Percentiles rank a stretch among this genome's conserved stretches.
phyloP scores from a whole-genome alignment of 2,113 vertebrate species.

The Boleophthalmus pectinirostris region DNA sequence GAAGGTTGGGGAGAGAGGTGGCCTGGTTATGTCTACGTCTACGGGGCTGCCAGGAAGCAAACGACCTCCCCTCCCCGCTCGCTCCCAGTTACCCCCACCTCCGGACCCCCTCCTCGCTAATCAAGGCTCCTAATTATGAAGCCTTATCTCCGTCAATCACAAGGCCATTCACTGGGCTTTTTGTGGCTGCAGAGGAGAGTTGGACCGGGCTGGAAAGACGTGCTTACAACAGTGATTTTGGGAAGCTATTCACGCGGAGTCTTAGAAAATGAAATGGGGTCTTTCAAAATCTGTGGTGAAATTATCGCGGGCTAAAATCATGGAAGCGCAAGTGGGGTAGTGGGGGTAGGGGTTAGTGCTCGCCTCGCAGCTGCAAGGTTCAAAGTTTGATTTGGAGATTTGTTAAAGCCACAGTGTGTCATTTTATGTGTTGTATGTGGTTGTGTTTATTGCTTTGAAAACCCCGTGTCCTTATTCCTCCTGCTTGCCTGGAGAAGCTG shows the following conservation, averaged over 20 bases:
- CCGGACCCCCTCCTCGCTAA: conserved; percentile 55
- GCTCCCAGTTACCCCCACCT: conserved; percentile 52
- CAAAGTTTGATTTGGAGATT: not conserved
- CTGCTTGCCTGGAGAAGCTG: too few species aligned
- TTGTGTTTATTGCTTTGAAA: too few species aligned
- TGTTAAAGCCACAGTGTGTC: too few species aligned
- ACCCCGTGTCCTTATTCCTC: too few species aligned
- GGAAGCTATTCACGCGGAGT: not conserved
- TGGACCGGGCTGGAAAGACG: conserved; percentile 3
- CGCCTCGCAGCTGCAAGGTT: too few species aligned
- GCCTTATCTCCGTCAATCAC: conserved; percentile 74
- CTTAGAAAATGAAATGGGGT: conserved; percentile 12
- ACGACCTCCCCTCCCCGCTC: conserved; percentile 55
- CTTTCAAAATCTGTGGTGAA: not conserved
- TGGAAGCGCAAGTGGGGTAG: not conserved
- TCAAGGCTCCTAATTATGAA: conserved; percentile 69
- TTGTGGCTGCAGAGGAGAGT: conserved; percentile 12
- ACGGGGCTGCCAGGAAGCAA: conserved; percentile 62
- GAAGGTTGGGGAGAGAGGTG: conserved; percentile 32
- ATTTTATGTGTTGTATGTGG: too few species aligned
- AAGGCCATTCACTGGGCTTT: conserved; percentile 45
- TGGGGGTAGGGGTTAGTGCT: too few species aligned
- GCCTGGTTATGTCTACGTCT: conserved; percentile 62
- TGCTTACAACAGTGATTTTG: not conserved
- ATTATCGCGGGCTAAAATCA: not conserved